A percentile compares a stretch with the other conserved stretches of the same genome.
Evolutionary conservation across 2,113 vertebrate species (phyloP).

Genomic region (Peucedramus taeniatus): DNA sequence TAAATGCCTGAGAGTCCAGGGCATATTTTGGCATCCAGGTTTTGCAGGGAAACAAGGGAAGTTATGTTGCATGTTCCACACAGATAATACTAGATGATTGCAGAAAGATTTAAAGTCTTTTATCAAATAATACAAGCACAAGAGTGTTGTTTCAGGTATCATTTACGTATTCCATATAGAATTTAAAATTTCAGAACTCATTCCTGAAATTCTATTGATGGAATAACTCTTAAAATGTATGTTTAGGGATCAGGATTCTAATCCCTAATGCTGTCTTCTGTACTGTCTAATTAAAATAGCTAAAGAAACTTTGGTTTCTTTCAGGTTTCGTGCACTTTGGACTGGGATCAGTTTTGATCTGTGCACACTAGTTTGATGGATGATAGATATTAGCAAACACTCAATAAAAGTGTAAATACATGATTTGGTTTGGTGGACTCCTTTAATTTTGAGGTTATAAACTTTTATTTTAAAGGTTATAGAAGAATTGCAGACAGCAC

Average conservation of each 20-base stretch:
- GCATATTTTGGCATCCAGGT: background rate
- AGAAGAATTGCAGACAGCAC: slow-evolving; percentile 86
- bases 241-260: background rate
- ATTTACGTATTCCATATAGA: background rate
- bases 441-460: background rate
- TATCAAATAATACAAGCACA: background rate
- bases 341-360: background rate
- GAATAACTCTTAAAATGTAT: background rate
- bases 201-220: background rate
- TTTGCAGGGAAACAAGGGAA: background rate
- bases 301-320: background rate
- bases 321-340: background rate
- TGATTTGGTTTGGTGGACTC: background rate
- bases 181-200: background rate
- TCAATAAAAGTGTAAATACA: background rate
- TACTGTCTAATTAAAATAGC: background rate
- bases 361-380: background rate
- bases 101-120: background rate
- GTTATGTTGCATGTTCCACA: background rate
- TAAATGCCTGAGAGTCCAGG: background rate
- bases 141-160: background rate
- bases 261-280: background rate
- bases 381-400: background rate
- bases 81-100: background rate
- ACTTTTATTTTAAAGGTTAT: slow-evolving; percentile 76